phyloP scores from a whole-genome alignment of 2,888 invertebrate species.

The Drosophila glabriapex region DNA sequence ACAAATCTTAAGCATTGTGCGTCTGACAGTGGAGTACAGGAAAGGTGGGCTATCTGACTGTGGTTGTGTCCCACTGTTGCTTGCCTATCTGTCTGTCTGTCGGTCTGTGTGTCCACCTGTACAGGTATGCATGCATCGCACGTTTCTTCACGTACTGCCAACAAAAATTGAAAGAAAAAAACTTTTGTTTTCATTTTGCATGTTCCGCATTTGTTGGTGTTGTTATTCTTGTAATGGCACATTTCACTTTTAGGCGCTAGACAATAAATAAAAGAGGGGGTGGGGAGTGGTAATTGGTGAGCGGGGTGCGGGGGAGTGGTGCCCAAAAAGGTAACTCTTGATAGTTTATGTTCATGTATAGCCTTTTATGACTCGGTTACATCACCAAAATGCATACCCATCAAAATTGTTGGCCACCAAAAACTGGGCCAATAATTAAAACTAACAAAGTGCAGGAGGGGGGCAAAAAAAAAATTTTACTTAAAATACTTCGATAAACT shows the following conservation, averaged over 20 bases:
- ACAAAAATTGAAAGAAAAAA: conserved; percentile 11
- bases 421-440: conserved; percentile 50
- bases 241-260: conserved; percentile 68
- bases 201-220: conserved; percentile 33
- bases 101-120: conserved; percentile 15
- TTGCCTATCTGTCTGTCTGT: neutral
- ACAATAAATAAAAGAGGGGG: neutral
- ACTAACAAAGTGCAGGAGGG: neutral
- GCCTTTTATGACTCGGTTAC: conserved; percentile 51
- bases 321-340: conserved; percentile 14
- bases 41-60: neutral
- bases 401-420: conserved; percentile 11
- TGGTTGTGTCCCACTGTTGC: conserved; percentile 1
- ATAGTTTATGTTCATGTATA: conserved; percentile 26
- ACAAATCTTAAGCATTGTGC: neutral
- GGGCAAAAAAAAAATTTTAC: conserved; percentile 3
- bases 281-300: neutral
- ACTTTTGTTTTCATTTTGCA: conserved; percentile 62
- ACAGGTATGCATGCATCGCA: conserved; percentile 57
- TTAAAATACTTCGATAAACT: conserved; percentile 49
- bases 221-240: conserved; percentile 47
- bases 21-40: neutral
- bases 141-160: conserved; percentile 58
- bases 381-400: conserved; percentile 41
- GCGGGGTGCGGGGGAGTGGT: too few relatives aligned